A percentile compares a stretch with the other conserved stretches of the same genome.
Evolutionary conservation across 2,797 vertebrate genomes (phyloP).

Genomic region (Syngnathus rostellatus): DNA sequence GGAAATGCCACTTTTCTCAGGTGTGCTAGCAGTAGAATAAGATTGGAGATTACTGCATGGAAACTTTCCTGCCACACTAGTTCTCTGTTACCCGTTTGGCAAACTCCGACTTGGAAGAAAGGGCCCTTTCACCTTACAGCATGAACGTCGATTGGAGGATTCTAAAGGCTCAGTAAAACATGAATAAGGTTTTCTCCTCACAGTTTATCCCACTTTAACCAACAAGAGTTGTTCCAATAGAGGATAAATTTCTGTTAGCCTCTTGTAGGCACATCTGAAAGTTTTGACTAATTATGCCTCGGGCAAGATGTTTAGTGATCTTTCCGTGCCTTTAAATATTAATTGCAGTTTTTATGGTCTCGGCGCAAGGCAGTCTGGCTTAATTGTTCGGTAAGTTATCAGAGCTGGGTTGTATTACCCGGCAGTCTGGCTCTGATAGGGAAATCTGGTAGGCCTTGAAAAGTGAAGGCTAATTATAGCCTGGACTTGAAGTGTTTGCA

Average conservation of each 20-base stretch:
- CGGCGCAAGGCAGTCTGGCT: conserved; percentile 15
- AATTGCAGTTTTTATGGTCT: conserved; percentile 37
- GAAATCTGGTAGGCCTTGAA: conserved; percentile 4
- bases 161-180: not conserved
- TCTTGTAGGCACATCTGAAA: not conserved
- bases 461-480: conserved; percentile 4
- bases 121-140: not conserved
- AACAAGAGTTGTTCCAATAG: not conserved
- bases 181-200: not conserved
- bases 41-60: not conserved
- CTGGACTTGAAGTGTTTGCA: not conserved
- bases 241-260: not conserved
- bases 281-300: not conserved
- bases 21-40: not conserved
- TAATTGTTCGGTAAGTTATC: conserved; percentile 40
- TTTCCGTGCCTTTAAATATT: conserved; percentile 59
- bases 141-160: not conserved
- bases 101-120: not conserved
- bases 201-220: not conserved
- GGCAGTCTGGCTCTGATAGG: conserved; percentile 12
- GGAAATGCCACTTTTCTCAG: not conserved
- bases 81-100: not conserved
- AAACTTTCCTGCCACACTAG: not conserved
- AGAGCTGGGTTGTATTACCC: conserved; percentile 38
- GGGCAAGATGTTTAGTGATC: conserved; percentile 54